Evolutionary conservation across 2,888 invertebrate genomes (phyloP), one percentile per base, ranked within the genome.

Genomic region (Corythucha ciliata): DNA sequence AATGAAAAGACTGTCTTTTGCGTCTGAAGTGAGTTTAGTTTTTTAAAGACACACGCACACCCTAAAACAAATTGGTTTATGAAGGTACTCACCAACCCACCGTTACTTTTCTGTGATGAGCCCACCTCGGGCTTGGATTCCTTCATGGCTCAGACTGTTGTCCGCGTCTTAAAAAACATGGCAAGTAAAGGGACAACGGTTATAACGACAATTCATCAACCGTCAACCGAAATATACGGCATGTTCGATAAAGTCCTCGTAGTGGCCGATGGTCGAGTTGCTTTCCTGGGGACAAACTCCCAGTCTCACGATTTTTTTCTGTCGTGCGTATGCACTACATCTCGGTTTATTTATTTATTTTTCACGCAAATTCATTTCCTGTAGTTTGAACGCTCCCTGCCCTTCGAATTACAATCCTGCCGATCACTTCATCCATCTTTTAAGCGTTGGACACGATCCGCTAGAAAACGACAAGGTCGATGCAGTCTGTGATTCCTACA

Each of bases 81-180:
- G 50, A 67, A 87, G 85, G 73, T 91, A 4, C 71, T 93, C 48
- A 89, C 84, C 47, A 86, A 93, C 65, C 93, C 93, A 1, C 80
- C 82, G 2, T 76, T 94, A 52, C 68, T 94, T 45, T 92, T 93
- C 69, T 91, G 91, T 66, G 93, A 94, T 64, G 94, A 94, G 65
- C 90, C 91, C 0, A 93, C 92, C 0, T 89, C 90, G 0, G 91
- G 93, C 0, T 68, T 94, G 48, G 94, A 94, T 68, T 89, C 90
- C 59, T 92, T 79, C 68, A 88, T 83, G 64, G 91, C 94, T 0
- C 79, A 79, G 55, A 78, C 80, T 18, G 85, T 93, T 0, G 79
- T 90, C 10, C 76, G 78, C 54, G 78, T 81, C 0, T 69, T 87
- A 24, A 72, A 77, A 29, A 73, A 74, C 57, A 72, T 84, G 25